Conservation (phyloP, 2,888 invertebrate genomes). For the Heliconius hortense region DNA sequence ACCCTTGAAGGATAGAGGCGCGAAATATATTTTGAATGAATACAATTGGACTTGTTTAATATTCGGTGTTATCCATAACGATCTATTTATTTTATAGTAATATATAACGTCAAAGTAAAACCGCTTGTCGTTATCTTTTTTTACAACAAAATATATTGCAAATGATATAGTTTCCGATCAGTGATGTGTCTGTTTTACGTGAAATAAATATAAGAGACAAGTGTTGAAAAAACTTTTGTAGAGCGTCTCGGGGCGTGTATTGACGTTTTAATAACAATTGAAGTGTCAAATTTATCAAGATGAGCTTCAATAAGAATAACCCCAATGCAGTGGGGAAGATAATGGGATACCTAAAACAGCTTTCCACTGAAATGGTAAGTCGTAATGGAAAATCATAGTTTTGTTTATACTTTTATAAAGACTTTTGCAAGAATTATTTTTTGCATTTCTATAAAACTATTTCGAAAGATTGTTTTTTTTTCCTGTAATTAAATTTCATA, state of each 20-base stretch:
- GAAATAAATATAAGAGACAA: slow-evolving; percentile 61
- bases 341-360: slow-evolving; percentile 77
- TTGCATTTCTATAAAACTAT: too few species aligned
- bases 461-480: not conserved
- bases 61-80: slow-evolving; percentile 43
- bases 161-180: slow-evolving; percentile 42
- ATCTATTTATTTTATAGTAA: slow-evolving; percentile 41
- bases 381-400: not conserved
- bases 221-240: slow-evolving; percentile 64
- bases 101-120: slow-evolving; percentile 59
- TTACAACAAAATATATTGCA: slow-evolving; percentile 33
- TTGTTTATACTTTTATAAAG: not conserved
- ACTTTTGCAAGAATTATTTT: not conserved
- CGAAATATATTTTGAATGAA: slow-evolving; percentile 58
- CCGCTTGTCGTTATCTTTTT: slow-evolving; percentile 8
- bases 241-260: slow-evolving; percentile 60
- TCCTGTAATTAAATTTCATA: not conserved
- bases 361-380: slow-evolving; percentile 79
- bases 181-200: slow-evolving; percentile 65
- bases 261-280: slow-evolving; percentile 61
- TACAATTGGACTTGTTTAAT: slow-evolving; percentile 44
- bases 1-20: slow-evolving; percentile 63
- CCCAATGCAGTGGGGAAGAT: slow-evolving; percentile 78
- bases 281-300: slow-evolving; percentile 57
- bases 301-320: slow-evolving; percentile 80